Conservation (phyloP, 2,797 vertebrate species). For the Harpagifer antarcticus region DNA sequence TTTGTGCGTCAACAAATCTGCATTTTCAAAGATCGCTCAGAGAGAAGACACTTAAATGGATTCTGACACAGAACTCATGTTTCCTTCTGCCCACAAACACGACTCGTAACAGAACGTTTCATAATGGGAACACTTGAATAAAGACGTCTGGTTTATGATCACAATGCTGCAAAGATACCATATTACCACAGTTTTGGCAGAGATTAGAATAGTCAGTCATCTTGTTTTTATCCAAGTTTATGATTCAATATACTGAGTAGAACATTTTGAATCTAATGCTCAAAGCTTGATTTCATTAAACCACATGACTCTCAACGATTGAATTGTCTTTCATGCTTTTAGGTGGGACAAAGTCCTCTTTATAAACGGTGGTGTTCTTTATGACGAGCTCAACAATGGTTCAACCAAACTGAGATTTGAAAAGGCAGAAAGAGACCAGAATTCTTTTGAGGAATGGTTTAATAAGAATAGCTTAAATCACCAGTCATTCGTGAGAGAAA, state of each 20-base stretch:
- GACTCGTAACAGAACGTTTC: not conserved
- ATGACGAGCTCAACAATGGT: too few species aligned
- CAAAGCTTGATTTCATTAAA: too few species aligned
- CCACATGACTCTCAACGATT: not conserved
- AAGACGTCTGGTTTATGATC: not conserved
- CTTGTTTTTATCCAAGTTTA: not conserved
- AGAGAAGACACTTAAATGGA: slow-evolving; percentile 11
- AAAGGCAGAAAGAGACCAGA: too few species aligned
- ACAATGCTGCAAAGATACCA: not conserved
- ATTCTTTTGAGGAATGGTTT: too few species aligned
- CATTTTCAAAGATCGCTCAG: slow-evolving; percentile 42
- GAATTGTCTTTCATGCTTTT: not conserved
- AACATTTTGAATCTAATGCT: too few species aligned
- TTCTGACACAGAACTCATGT: slow-evolving; percentile 3
- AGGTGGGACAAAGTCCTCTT: not conserved
- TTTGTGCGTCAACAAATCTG: slow-evolving; percentile 31
- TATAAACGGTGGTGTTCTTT: not conserved
- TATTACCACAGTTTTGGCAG: not conserved
- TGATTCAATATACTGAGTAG: too few species aligned
- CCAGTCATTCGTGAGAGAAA: too few species aligned
- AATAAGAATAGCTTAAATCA: too few species aligned
- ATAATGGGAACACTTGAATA: not conserved
- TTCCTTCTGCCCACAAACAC: slow-evolving; percentile 25
- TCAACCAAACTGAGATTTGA: too few species aligned
- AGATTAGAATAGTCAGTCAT: too few species aligned